These are phyloP conservation scores for Moxostoma hubbsi DNA, from an alignment of 2,797 vertebrate genomes.

Conservation along the genomic window DNA sequence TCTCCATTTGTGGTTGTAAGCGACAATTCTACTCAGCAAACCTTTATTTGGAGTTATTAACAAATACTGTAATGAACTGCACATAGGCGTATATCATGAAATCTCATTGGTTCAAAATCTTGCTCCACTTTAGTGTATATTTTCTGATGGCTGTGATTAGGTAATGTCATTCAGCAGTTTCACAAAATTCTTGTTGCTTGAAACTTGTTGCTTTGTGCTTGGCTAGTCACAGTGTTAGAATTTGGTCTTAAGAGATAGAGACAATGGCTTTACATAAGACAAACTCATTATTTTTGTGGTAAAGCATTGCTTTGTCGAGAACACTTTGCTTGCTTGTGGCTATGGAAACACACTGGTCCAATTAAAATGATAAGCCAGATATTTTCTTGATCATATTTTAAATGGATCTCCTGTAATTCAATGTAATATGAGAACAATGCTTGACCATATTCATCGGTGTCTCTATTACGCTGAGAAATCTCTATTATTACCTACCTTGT, in stretches of 20 bases:
- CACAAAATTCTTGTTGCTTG: too few species aligned
- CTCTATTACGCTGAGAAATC: neutral
- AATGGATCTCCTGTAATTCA: neutral
- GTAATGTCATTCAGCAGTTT: too few species aligned
- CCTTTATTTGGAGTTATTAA: neutral
- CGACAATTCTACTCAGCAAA: too few species aligned
- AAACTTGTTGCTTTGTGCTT: too few species aligned
- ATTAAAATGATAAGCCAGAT: too few species aligned
- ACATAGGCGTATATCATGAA: too few species aligned
- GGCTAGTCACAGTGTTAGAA: neutral
- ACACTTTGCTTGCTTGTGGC: neutral
- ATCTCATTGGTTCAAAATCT: too few species aligned
- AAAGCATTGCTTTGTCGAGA: neutral
- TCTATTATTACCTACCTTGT: neutral
- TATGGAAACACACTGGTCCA: too few species aligned
- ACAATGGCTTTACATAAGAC: neutral
- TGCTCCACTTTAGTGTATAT: too few species aligned
- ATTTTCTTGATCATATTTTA: neutral
- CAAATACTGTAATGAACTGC: neutral
- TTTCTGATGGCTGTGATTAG: too few species aligned
- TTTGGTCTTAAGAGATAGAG: neutral
- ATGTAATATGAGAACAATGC: neutral
- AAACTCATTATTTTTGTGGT: neutral
- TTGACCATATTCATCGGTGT: neutral
- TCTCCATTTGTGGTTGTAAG: constrained; percentile 24